These are phyloP conservation scores for Thumatha senex DNA, from an alignment of 2,888 invertebrate species.

Conservation along the genomic window DNA sequence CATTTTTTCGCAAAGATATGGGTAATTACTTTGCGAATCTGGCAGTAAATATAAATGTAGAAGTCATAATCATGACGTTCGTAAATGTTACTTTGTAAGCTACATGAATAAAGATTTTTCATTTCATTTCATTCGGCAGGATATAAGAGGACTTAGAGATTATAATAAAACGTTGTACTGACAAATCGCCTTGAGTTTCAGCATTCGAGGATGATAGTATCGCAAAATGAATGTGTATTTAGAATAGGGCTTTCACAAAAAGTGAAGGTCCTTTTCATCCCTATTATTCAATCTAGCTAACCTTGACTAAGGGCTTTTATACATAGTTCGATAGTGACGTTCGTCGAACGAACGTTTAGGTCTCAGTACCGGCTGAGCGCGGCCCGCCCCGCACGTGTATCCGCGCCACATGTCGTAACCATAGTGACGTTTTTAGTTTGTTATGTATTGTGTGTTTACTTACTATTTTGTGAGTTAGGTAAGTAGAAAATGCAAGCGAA, in stretches of 20 bases:
- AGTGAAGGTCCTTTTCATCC: constrained; percentile 2
- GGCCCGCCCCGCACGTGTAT: constrained; percentile 14
- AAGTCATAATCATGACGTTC: too few species aligned
- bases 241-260: neutral
- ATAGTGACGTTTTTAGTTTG: constrained; percentile 18
- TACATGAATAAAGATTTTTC: too few species aligned
- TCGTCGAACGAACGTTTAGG: constrained; percentile 2
- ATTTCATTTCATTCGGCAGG: too few species aligned
- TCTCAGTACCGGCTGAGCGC: constrained; percentile 17
- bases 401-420: constrained; percentile 9
- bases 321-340: constrained; percentile 15
- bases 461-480: constrained; percentile 13
- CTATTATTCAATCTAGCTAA: constrained; percentile 8
- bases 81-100: too few species aligned
- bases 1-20: too few species aligned
- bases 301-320: constrained; percentile 14
- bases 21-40: too few species aligned
- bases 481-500: constrained; percentile 6
- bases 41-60: too few species aligned
- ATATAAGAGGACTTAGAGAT: too few species aligned
- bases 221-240: too few species aligned
- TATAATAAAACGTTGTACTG: too few species aligned
- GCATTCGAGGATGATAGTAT: too few species aligned
- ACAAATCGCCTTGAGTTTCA: too few species aligned
- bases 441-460: constrained; percentile 12